Base-by-base conservation (phyloP, 2,113 vertebrate genomes). In the Ceyx cyanopectus region DNA sequence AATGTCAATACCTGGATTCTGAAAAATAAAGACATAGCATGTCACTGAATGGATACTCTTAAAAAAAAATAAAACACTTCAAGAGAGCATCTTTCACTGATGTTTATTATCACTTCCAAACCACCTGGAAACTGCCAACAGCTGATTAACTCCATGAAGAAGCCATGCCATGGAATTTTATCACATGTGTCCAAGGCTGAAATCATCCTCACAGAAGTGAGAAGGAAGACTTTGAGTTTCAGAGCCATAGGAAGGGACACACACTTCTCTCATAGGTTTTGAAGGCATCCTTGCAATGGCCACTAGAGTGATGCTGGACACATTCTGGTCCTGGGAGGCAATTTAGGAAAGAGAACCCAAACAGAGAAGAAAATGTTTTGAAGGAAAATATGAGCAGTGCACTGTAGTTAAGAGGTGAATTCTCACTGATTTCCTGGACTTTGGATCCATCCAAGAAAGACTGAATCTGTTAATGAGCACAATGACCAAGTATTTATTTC, bases 1-100 rank as follows among this genome's bases (percentile, higher is more conserved):
- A 1, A 98, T 99, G 96, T 99, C 99, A 67, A 99, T 99, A n/a
- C 99, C 99, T 34, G 99, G 99, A 76, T 99, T 99, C 99, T 99
- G 96, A 37, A 97, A 96, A 68, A 81, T 43, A 63, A 93, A 81
- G 60, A 79, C 50, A n/a, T 3, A 80, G 37, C 29, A 43, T 0
- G 0, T 5, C n/a, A 24, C 11, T n/a, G 54, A 53, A 41, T 0
- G 2, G 14, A 37, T 34, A 48, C n/a, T 46, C 40, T 48, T 56
- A 6, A 17, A 40, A 69, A 45, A 48, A 5, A 22, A 12, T 3
- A 6, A 3, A 7, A 23, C 18, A 48, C 21, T 50, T 37, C 10
- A 1, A 18, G n/a, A 75, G 2, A 29, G 18, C 2, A 0, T 7
- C 27, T 75, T 87, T 50, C 40, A 22, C 24, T 19, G 57, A 10